phyloP scores from a whole-genome alignment of 2,888 invertebrate species.

The Campoplex capitator region DNA sequence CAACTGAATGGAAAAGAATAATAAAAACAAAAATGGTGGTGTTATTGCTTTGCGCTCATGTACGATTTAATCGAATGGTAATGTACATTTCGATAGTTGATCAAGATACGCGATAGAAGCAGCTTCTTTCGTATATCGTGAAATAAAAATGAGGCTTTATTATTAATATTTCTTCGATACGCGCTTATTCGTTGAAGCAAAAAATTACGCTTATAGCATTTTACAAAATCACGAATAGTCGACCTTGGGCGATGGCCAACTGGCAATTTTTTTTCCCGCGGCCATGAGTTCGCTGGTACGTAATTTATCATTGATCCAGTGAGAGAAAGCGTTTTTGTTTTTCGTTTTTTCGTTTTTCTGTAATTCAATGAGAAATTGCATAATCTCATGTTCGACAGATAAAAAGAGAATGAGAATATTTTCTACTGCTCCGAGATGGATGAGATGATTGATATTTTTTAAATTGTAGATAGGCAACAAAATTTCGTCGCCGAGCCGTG shows the following conservation, averaged over 20 bases:
- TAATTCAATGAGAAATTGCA: slow-evolving; percentile 37
- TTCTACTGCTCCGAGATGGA: slow-evolving; percentile 26
- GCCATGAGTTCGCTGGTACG: slow-evolving; percentile 34
- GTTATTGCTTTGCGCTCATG: slow-evolving; percentile 50
- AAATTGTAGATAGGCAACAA: slow-evolving; percentile 58
- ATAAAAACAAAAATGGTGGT: slow-evolving; percentile 20
- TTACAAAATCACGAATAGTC: slow-evolving; percentile 24
- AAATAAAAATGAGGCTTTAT: slow-evolving; percentile 46
- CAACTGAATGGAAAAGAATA: background rate
- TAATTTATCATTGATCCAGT: slow-evolving; percentile 19
- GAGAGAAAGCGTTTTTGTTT: background rate
- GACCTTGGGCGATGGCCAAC: background rate
- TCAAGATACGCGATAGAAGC: slow-evolving; percentile 11
- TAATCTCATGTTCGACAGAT: slow-evolving; percentile 33
- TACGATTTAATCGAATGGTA: slow-evolving; percentile 32
- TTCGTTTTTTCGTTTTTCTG: slow-evolving; percentile 43
- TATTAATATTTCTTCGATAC: slow-evolving; percentile 12
- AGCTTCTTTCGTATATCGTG: slow-evolving; percentile 13
- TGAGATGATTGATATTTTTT: slow-evolving; percentile 45
- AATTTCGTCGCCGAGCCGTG: slow-evolving; percentile 51
- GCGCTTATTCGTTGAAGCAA: background rate
- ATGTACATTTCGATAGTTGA: slow-evolving; percentile 64
- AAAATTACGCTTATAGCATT: slow-evolving; percentile 15
- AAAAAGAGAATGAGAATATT: slow-evolving; percentile 34
- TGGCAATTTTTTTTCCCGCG: slow-evolving; percentile 5